phyloP scores from a whole-genome alignment of 2,113 vertebrate genomes.

The Struthio camelus region DNA sequence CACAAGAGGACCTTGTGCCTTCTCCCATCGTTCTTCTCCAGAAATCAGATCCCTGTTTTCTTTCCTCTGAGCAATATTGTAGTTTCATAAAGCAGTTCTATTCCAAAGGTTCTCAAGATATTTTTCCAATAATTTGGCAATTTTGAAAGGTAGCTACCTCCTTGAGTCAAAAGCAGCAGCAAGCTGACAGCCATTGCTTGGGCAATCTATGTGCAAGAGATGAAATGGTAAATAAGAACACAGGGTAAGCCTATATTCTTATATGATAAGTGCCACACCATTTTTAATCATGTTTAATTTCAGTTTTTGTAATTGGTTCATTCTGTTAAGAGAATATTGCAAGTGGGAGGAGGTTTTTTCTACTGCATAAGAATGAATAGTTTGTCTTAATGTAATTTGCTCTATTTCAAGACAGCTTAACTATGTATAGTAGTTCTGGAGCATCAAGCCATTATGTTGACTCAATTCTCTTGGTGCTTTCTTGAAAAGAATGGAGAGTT shows the following conservation, averaged over 20 bases:
- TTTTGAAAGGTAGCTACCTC: not conserved
- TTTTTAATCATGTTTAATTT: not conserved
- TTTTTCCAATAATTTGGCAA: not conserved
- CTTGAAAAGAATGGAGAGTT: not conserved
- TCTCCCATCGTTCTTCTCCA: not conserved
- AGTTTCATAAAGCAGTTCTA: not conserved
- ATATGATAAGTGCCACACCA: not conserved
- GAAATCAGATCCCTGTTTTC: not conserved
- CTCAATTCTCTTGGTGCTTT: not conserved
- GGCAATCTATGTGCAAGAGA: not conserved
- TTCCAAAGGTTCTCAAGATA: not conserved
- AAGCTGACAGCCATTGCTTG: not conserved
- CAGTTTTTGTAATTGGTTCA: not conserved
- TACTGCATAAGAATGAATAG: not conserved
- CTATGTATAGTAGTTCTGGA: not conserved
- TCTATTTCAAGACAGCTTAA: not conserved
- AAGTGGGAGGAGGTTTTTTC: not conserved
- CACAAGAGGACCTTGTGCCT: not conserved
- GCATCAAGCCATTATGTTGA: not conserved
- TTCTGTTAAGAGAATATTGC: too few species aligned
- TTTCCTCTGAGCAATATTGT: not conserved
- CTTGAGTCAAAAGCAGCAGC: not conserved
- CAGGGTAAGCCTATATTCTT: not conserved
- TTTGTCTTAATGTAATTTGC: not conserved
- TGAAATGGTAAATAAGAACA: not conserved